Percentiles rank a stretch among this genome's conserved stretches.
phyloP scores from a whole-genome alignment of 2,888 invertebrate genomes.

The Incurvaria masculella region DNA sequence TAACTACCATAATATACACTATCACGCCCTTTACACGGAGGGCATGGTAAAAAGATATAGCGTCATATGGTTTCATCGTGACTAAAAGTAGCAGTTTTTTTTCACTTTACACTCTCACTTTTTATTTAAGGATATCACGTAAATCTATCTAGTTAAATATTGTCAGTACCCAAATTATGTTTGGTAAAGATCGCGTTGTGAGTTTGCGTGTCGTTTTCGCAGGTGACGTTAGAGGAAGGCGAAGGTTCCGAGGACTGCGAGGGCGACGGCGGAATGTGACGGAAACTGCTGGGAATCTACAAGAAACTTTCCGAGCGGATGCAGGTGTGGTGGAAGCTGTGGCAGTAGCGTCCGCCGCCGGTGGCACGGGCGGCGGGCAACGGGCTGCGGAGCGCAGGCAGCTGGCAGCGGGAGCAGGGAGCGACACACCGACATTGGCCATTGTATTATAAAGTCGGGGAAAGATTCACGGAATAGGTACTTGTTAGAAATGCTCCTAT shows the following conservation, averaged over 20 bases:
- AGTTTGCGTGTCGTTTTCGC: constrained; percentile 24
- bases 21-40: too few species aligned
- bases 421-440: not conserved
- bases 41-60: too few species aligned
- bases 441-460: not conserved
- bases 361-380: constrained; percentile 4
- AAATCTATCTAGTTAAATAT: too few species aligned
- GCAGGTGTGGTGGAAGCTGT: constrained; percentile 86
- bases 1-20: too few species aligned
- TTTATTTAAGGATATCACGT: too few species aligned
- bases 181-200: not conserved
- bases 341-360: constrained; percentile 49
- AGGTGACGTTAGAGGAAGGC: constrained; percentile 87
- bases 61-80: too few species aligned
- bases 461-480: not conserved
- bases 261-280: constrained; percentile 78
- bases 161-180: too few species aligned
- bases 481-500: constrained; percentile 21
- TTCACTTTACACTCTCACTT: too few species aligned
- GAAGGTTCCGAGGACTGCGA: constrained; percentile 64
- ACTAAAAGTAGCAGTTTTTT: too few species aligned
- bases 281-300: constrained; percentile 88
- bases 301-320: constrained; percentile 87
- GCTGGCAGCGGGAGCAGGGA: too few species aligned
- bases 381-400: constrained; percentile 11